Percentiles rank a stretch among this genome's conserved stretches.
Conservation (phyloP, 2,888 invertebrate genomes). For the Encarsia formosa region DNA sequence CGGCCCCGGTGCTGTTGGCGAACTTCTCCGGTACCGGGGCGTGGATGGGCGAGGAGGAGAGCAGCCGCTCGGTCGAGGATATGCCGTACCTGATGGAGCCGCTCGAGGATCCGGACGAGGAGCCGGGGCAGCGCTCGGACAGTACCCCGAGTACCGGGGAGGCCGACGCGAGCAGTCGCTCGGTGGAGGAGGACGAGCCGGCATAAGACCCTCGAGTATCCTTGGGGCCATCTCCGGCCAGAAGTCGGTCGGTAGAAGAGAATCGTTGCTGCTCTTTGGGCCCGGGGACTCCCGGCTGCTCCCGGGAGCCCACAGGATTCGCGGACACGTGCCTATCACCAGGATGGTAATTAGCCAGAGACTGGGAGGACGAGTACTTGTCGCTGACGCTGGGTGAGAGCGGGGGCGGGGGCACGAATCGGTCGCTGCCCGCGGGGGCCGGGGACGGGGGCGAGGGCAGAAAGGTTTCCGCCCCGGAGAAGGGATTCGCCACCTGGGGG, state of each 20-base stretch:
- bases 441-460: slow-evolving; percentile 58
- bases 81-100: slow-evolving; percentile 32
- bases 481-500: slow-evolving; percentile 28
- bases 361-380: slow-evolving; percentile 49
- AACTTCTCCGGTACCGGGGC: slow-evolving; percentile 46
- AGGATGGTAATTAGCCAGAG: slow-evolving; percentile 46
- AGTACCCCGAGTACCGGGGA: slow-evolving; percentile 45
- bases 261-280: slow-evolving; percentile 35
- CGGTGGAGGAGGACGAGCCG: slow-evolving; percentile 49
- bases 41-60: slow-evolving; percentile 46
- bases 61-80: slow-evolving; percentile 41
- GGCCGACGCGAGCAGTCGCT: slow-evolving; percentile 54
- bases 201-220: slow-evolving; percentile 42
- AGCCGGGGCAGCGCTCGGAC: slow-evolving; percentile 30
- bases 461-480: slow-evolving; percentile 57
- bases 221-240: slow-evolving; percentile 44
- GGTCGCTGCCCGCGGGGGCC: slow-evolving; percentile 56
- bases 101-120: slow-evolving; percentile 18
- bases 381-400: slow-evolving; percentile 59
- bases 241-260: slow-evolving; percentile 57
- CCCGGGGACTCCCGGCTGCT: slow-evolving; percentile 26
- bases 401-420: slow-evolving; percentile 62
- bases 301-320: slow-evolving; percentile 40
- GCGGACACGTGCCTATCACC: slow-evolving; percentile 41
- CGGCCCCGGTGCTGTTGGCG: slow-evolving; percentile 21